Percentiles rank a stretch among this genome's conserved stretches.
phyloP scores from a whole-genome alignment of 1,140 invertebrate species.

The Caerostris darwini region DNA sequence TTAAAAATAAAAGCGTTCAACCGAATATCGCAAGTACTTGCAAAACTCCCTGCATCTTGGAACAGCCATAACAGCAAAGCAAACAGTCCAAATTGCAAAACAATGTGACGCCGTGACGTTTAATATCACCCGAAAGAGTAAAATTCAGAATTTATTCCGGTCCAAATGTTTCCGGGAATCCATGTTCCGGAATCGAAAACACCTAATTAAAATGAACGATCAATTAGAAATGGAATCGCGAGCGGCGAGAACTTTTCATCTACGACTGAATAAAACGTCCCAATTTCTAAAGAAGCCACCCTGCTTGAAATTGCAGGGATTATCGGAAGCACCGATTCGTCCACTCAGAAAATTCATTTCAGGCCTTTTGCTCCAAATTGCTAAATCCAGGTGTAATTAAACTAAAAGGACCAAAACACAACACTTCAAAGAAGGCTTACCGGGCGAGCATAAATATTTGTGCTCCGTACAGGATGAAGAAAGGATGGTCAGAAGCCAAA shows the following conservation, averaged over 20 bases:
- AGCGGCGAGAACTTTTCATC: not conserved
- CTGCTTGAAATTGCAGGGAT: constrained; percentile 20
- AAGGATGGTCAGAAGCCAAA: not conserved
- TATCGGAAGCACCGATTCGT: not conserved
- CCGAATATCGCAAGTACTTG: too few species aligned
- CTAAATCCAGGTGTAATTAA: constrained; percentile 37
- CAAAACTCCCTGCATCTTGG: too few species aligned
- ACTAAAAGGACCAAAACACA: constrained; percentile 25
- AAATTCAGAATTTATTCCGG: not conserved
- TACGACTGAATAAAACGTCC: constrained; percentile 4
- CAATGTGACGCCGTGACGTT: not conserved
- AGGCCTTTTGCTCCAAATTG: not conserved
- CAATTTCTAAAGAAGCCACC: constrained; percentile 7
- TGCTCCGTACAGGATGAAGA: not conserved
- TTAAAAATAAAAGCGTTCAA: too few species aligned
- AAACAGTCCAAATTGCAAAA: too few species aligned
- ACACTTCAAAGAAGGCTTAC: constrained; percentile 34
- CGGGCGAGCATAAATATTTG: not conserved
- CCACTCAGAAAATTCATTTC: constrained; percentile 1
- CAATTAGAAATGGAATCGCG: not conserved
- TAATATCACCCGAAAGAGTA: not conserved
- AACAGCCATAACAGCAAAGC: too few species aligned
- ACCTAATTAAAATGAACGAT: constrained; percentile 32
- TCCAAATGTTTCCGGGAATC: not conserved
- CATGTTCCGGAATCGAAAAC: not conserved